Base-by-base conservation (phyloP, 2,888 invertebrate genomes). In the Druceiella hillmani region DNA sequence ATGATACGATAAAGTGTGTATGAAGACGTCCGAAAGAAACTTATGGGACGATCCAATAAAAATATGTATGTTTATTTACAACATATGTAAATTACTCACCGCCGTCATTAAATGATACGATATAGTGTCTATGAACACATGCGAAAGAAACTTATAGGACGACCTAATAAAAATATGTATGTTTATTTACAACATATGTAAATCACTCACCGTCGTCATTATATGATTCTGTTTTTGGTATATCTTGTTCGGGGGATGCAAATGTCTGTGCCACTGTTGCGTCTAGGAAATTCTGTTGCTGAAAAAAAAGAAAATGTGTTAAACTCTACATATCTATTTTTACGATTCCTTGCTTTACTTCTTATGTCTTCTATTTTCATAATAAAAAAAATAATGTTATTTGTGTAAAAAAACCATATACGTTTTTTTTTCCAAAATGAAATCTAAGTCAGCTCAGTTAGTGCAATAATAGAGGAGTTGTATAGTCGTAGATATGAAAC, bases 171-270 rank as follows among this genome's bases (percentile, higher is more conserved):
- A n/a, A n/a, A n/a, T n/a, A n/a, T n/a, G n/a, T n/a, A n/a, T n/a
- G n/a, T n/a, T n/a, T n/a, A n/a, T n/a, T n/a, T n/a, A n/a, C n/a
- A n/a, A n/a, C n/a, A n/a, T n/a, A n/a, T n/a, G n/a, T n/a, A n/a
- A n/a, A 14, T 3, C 14, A 27, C 27, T 27, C 38, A 26, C 41
- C 29, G 10, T 36, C 40, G 26, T 32, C 38, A 11, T 20, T 12
- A 29, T 40, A 43, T 36, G 45, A 45, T 13, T 43, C 47, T 12
- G 47, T 42, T 33, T 43, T 45, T n/a, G 47, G 45, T 12, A 45
- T 37, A 5, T 31, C 42, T 28, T 32, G 41, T 29, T 41, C 41
- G n/a, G 38, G 42, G 15, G 38, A 37, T 10, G 32, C 34, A 2
- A 39, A 38, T 11, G 47, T 40, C 33, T 41, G 35, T 1, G 42